Evolutionary conservation across 2,888 invertebrate genomes (phyloP), one percentile per base, ranked within the genome.

Genomic region (Agrenia bidenticulata): DNA sequence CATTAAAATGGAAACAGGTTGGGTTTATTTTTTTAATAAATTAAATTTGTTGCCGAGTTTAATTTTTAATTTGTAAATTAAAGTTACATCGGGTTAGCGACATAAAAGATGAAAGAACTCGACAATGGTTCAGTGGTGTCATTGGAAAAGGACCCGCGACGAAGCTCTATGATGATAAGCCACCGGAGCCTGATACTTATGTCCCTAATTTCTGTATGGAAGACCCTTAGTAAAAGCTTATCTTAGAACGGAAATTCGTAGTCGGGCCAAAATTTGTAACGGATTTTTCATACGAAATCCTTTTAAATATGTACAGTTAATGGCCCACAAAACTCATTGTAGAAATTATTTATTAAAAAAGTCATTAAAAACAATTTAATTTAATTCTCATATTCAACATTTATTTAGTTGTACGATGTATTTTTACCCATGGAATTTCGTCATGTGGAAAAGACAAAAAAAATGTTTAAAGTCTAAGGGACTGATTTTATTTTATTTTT

Each of bases 1-100:
- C 84, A 17, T 80, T 81, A 1, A 79, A 81, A 70, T 79, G 79
- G 0, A 88, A 88, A 77, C 89, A 89, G 78, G 87, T 87, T 58
- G 55, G 23, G 15, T 45, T 45, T 45, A 49, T 26, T 42, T 42
- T 41, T 23, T 41, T 23, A 24, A 51, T 7, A n/a, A 26, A 4
- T 23, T 55, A 1, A 37, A 32, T 41, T 49, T 53, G n/a, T 39
- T 41, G 21, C 42, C 4, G 17, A 4, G 9, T 27, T 17, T 9
- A 21, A 24, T 59, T 45, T 53, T n/a, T 11, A 41, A 56, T 50
- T 11, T 17, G 45, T 57, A 39, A 39, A 71, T 67, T 19, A 39
- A 39, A 71, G 69, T 19, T 45, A 7, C 50, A 62, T 5, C 67
- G 74, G 7, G 55, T 65, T 9, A 13, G 37, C 9, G 71, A 65